Evolutionary conservation across 2,113 vertebrate genomes (phyloP).

Genomic region (Coturnix japonica): DNA sequence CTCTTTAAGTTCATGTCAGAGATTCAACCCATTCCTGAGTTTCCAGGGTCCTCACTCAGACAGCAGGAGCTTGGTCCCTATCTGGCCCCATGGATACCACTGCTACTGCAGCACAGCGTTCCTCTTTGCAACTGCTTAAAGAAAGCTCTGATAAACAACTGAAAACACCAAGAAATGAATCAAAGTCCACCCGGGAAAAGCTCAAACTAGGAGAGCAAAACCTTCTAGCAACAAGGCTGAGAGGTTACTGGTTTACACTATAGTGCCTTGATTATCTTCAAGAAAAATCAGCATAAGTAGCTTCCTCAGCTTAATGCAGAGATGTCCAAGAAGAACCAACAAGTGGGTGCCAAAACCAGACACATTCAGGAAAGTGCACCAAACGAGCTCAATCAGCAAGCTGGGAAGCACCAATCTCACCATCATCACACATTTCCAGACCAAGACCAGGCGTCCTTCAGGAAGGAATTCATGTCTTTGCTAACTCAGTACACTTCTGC

Average conservation of each 20-base stretch:
- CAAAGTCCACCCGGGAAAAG: background rate
- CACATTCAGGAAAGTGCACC: background rate
- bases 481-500: background rate
- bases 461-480: background rate
- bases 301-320: background rate
- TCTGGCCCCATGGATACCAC: background rate
- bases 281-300: background rate
- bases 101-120: accelerated
- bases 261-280: background rate
- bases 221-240: background rate
- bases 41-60: background rate
- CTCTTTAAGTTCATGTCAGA: background rate
- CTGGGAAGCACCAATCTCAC: background rate
- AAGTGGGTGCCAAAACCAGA: background rate
- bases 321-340: background rate
- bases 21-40: background rate
- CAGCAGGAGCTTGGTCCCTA: background rate
- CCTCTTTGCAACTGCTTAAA: background rate
- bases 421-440: accelerated
- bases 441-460: background rate
- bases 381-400: background rate
- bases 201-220: background rate
- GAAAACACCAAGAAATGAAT: background rate
- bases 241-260: background rate
- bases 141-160: background rate